Percentiles rank a stretch among this genome's conserved stretches.
Conservation (phyloP, 2,113 vertebrate genomes). For the Ammodytes dubius region DNA sequence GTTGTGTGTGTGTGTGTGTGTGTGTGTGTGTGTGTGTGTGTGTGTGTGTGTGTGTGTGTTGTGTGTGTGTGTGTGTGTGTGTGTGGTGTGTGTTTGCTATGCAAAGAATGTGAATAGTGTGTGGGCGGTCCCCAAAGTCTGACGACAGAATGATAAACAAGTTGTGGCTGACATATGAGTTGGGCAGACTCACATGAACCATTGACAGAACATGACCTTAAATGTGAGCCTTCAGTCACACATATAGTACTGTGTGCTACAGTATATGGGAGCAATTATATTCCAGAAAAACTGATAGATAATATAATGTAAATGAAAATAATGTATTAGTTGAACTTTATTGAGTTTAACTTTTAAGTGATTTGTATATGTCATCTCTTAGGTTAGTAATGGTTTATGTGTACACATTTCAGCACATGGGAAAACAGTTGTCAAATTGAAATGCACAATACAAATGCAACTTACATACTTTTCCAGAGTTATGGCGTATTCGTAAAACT, state of each 20-base stretch:
- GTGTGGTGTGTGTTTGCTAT: background rate
- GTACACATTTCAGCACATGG: background rate
- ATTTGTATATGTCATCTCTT: background rate
- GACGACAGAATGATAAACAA: constrained; percentile 20
- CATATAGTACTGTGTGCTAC: background rate
- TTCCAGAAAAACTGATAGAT: background rate
- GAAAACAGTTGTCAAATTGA: background rate
- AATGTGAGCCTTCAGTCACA: constrained; percentile 18
- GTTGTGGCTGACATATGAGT: constrained; percentile 25
- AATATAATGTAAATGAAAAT: too few species aligned
- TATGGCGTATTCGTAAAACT: background rate
- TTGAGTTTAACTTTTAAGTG: background rate
- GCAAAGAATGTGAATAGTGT: constrained; percentile 23
- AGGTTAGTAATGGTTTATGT: background rate
- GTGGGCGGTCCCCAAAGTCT: constrained; percentile 16
- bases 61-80: background rate
- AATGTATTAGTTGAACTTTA: too few species aligned
- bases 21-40: too few species aligned
- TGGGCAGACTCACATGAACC: constrained; percentile 6
- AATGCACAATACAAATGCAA: background rate
- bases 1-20: too few species aligned
- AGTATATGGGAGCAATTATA: background rate
- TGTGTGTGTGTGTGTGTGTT: background rate
- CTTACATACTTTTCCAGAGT: background rate
- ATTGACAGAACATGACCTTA: constrained; percentile 8